Percentiles rank a stretch among this genome's conserved stretches.
Evolutionary conservation across 2,888 invertebrate species (phyloP).

Genomic region (Acleris holmiana): DNA sequence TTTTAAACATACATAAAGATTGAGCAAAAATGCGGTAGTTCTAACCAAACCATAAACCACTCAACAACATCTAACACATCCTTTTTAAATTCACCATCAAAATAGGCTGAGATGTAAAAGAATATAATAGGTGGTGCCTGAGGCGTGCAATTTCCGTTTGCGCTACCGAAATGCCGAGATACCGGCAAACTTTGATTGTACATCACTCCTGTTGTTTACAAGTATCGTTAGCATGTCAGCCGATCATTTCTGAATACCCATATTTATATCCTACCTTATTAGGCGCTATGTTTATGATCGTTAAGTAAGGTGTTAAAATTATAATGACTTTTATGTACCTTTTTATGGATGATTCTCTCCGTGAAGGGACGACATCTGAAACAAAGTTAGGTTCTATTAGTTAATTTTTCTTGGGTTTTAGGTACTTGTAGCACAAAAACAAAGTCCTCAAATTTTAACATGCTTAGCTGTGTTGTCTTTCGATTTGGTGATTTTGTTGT

Average conservation of each 20-base stretch:
- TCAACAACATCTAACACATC: conserved; percentile 9
- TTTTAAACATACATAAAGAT: too few species aligned
- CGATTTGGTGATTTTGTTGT: too few species aligned
- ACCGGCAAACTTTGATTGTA: conserved; percentile 66
- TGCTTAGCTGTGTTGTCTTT: too few species aligned
- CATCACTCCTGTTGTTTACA: conserved; percentile 63
- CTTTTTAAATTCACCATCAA: conserved; percentile 24
- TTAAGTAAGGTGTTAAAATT: neutral
- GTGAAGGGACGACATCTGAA: conserved; percentile 44
- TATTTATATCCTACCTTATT: conserved; percentile 37
- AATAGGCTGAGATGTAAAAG: conserved; percentile 56
- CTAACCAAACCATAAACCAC: neutral
- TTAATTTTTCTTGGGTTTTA: too few species aligned
- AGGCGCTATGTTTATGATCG: conserved; percentile 1
- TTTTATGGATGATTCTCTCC: conserved; percentile 44
- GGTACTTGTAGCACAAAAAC: too few species aligned
- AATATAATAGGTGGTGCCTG: conserved; percentile 59
- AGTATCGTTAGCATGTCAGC: conserved; percentile 61
- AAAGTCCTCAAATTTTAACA: too few species aligned
- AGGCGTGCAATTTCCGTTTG: conserved; percentile 69
- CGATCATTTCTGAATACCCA: conserved; percentile 45
- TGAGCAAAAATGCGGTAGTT: too few species aligned
- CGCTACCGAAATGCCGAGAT: conserved; percentile 56
- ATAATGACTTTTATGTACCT: conserved; percentile 38
- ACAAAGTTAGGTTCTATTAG: conserved; percentile 32